Evolutionary conservation across 2,797 vertebrate species (phyloP).

Genomic region (Sebastes baramenuke): DNA sequence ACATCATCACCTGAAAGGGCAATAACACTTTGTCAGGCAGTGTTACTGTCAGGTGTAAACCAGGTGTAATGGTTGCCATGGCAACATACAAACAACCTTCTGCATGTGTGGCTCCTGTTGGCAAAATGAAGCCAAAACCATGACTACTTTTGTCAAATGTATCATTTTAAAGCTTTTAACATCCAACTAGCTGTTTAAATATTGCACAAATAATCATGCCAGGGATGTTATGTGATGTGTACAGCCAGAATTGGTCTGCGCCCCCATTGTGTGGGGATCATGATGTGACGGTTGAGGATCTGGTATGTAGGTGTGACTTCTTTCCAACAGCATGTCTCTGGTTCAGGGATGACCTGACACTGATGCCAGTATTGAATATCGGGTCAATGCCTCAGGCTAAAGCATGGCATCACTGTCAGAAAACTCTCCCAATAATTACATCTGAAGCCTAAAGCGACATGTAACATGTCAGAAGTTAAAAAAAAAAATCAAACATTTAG

Average conservation of each 20-base stretch:
- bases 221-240: not conserved
- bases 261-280: no score
- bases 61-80: not conserved
- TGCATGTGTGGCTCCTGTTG: not conserved
- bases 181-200: not conserved
- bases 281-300: not conserved
- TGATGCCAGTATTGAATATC: slow-evolving; percentile 7
- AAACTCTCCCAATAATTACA: not conserved
- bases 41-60: not conserved
- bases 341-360: not conserved
- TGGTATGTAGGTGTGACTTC: not conserved
- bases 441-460: not conserved
- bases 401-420: slow-evolving; percentile 9
- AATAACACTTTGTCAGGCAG: not conserved
- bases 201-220: not conserved
- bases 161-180: not conserved
- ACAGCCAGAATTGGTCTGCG: not conserved
- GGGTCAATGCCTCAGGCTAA: not conserved
- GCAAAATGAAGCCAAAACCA: no score
- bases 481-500: not conserved
- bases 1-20: not conserved
- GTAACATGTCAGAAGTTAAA: not conserved
- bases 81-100: slow-evolving; percentile 15
- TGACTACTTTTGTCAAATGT: not conserved
- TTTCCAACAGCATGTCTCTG: not conserved